Percentiles rank a stretch among this genome's conserved stretches.
Evolutionary conservation across 2,888 invertebrate species (phyloP).

Genomic region (Sesia apiformis): DNA sequence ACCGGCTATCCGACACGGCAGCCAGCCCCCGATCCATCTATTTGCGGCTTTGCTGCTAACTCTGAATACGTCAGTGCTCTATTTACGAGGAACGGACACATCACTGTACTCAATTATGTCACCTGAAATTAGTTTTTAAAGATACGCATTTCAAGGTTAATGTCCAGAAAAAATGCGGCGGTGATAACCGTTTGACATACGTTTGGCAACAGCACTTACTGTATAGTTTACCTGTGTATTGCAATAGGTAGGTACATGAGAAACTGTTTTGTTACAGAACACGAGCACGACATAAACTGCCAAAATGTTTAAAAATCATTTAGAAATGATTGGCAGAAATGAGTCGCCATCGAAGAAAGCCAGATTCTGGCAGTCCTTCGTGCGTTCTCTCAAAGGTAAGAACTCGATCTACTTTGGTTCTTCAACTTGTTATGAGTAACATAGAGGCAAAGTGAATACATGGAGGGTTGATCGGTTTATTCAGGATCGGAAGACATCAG

Average conservation of each 20-base stretch:
- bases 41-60: slow-evolving; percentile 58
- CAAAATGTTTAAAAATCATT: slow-evolving; percentile 93
- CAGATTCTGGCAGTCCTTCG: slow-evolving; percentile 95
- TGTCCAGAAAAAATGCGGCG: slow-evolving; percentile 9
- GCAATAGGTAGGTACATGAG: not conserved
- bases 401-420: not conserved
- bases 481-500: slow-evolving; percentile 93
- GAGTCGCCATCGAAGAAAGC: slow-evolving; percentile 94
- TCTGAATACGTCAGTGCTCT: slow-evolving; percentile 62
- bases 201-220: not conserved
- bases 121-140: slow-evolving; percentile 43
- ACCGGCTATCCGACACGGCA: slow-evolving; percentile 54
- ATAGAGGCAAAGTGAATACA: not conserved
- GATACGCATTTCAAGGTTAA: slow-evolving; percentile 41
- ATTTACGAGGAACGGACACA: slow-evolving; percentile 53
- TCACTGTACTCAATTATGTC: slow-evolving; percentile 62
- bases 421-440: not conserved
- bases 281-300: slow-evolving; percentile 83
- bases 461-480: not conserved
- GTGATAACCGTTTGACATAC: not conserved
- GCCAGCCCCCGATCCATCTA: slow-evolving; percentile 55
- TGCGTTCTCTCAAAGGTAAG: slow-evolving; percentile 93
- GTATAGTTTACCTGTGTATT: too few species aligned
- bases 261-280: slow-evolving; percentile 72
- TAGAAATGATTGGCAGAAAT: slow-evolving; percentile 95